These are phyloP conservation scores for Caenorhabditis brenneri DNA, from an alignment of 1,140 invertebrate genomes.

Conservation along the genomic window DNA sequence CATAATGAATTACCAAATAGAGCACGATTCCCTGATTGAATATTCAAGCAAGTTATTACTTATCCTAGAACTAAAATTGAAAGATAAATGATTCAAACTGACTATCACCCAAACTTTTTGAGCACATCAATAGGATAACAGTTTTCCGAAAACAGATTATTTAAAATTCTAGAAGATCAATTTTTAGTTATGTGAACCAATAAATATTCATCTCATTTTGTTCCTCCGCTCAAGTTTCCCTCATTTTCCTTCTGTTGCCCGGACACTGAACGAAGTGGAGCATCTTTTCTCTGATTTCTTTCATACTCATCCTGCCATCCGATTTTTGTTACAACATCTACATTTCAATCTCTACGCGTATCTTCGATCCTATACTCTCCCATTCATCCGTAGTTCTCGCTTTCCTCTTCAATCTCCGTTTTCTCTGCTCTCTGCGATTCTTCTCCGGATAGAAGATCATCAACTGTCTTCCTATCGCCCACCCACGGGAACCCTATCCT, in stretches of 20 bases:
- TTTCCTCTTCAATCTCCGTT: neutral
- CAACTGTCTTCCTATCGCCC: neutral
- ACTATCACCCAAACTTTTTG: no score
- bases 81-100: no score
- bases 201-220: neutral
- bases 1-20: no score
- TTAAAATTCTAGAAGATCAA: no score
- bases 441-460: neutral
- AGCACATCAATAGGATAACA: no score
- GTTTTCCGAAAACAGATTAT: no score
- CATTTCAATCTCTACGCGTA: neutral
- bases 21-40: no score
- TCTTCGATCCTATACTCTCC: neutral
- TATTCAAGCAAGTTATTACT: no score
- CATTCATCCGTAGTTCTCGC: neutral
- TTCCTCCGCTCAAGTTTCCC: neutral
- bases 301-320: neutral
- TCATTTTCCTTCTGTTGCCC: no score
- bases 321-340: neutral
- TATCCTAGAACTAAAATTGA: no score
- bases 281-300: neutral
- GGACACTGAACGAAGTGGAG: neutral
- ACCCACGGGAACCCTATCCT: neutral
- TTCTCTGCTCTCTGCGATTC: neutral
- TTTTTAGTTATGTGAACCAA: no score